These are phyloP conservation scores for Stenolophus ochropezus DNA, from an alignment of 2,888 invertebrate genomes.

Conservation along the genomic window DNA sequence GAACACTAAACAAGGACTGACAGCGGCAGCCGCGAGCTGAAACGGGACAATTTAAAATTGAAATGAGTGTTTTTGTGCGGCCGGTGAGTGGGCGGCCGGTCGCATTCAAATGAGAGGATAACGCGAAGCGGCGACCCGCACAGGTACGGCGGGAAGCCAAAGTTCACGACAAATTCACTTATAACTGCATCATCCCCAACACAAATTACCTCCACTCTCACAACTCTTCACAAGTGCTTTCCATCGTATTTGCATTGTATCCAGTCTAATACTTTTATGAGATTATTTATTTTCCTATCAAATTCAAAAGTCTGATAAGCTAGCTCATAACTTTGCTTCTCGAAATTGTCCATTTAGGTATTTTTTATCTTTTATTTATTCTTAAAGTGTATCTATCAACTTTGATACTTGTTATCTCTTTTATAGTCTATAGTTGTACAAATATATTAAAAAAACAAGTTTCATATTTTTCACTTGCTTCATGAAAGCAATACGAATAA, in stretches of 20 bases:
- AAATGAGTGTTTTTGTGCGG: constrained; percentile 6
- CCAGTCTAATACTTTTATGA: no score
- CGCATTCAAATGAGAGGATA: constrained; percentile 11
- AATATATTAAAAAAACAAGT: no score
- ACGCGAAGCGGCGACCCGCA: not conserved
- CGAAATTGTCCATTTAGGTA: no score
- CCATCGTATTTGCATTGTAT: not conserved
- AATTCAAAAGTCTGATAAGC: no score
- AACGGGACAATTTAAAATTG: constrained; percentile 7
- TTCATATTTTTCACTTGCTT: no score
- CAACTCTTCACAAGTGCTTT: not conserved
- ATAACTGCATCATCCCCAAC: not conserved
- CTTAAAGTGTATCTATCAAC: no score
- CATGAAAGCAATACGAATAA: no score
- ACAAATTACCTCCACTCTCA: not conserved
- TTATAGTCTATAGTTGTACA: no score
- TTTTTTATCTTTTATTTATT: no score
- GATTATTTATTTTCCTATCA: no score
- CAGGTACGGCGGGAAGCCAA: not conserved
- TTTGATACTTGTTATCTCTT: no score
- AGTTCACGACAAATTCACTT: constrained; percentile 3
- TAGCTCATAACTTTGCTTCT: no score
- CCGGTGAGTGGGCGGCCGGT: not conserved
- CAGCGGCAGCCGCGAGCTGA: not conserved
- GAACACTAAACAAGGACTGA: not conserved